Base-by-base conservation (phyloP, 2,888 invertebrate genomes). In the Drosophila emarginata region DNA sequence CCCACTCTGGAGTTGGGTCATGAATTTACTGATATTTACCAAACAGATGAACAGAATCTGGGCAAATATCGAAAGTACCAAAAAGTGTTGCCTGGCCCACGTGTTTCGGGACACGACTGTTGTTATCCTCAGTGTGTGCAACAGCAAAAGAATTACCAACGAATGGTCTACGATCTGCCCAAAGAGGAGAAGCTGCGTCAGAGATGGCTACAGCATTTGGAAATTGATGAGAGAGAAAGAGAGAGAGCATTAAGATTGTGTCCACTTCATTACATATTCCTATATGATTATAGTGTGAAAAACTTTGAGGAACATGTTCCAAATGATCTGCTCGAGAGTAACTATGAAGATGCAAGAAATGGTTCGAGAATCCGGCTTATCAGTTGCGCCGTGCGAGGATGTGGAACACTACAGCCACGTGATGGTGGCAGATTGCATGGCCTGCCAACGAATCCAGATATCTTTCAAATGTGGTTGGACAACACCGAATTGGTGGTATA, bases 1-100 rank as follows among this genome's bases (percentile, higher is more conserved):
- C 90, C 89, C 15, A 89, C 89, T 0, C 52, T 88, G 6, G 61
- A 76, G 0, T 50, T 90, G 56, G 89, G 89, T 0, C 84, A 89
- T 15, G 59, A 74, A 2, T 52, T 40, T 4, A 15, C 40, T 2
- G 65, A 61, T 6, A 72, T 87, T 32, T 71, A 74, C 18, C 56
- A 50, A 1, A 65, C 60, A 15, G 40, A 50, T 0, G 39, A 61
- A 2, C 15, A 51, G 5, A 7, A 14, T 4, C n/a, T 63, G 1
- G 37, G 15, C 1, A 57, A 63, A 6, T 9, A 15, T 14, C 67
- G 66, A 0, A 82, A 71, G 39, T 4, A n/a, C 0, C 66, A 64
- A 2, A 74, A 62, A 40, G 61, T 64, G 50, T 6, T 50, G 57
- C 0, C 23, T 57, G 52, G 40, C 15, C 2, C 18, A 15, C 15